phyloP scores from a whole-genome alignment of 1,140 invertebrate species.

The Drosophila lacertosa region DNA sequence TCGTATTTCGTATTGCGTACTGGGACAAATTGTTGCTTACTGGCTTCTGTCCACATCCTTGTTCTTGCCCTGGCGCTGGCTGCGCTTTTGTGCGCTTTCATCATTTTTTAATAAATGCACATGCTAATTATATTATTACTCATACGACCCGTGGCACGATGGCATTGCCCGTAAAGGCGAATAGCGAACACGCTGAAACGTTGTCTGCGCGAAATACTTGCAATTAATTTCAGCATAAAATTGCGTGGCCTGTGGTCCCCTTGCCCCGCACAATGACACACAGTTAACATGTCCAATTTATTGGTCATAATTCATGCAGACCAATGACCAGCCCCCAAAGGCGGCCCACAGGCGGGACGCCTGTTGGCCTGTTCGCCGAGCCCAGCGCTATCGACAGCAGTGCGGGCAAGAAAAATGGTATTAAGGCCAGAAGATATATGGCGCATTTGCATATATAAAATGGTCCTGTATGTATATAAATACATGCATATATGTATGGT shows the following conservation, averaged over 20 bases:
- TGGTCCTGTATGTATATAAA: not conserved
- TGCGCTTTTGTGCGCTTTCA: constrained; percentile 70
- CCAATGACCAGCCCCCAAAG: constrained; percentile 25
- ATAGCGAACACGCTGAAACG: constrained; percentile 9
- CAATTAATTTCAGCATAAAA: constrained; percentile 80
- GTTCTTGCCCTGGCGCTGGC: constrained; percentile 6
- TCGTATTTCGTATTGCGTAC: constrained; percentile 57
- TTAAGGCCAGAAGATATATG: constrained; percentile 76
- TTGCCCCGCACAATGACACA: constrained; percentile 58
- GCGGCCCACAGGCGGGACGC: constrained; percentile 14
- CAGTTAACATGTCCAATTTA: constrained; percentile 82
- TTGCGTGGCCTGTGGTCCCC: constrained; percentile 75
- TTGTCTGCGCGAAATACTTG: constrained; percentile 59
- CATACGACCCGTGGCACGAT: constrained; percentile 63
- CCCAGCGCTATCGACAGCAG: constrained; percentile 47
- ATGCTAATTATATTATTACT: constrained; percentile 82
- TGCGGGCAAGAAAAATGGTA: constrained; percentile 69
- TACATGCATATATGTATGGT: constrained; percentile 22
- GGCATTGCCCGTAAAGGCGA: not conserved
- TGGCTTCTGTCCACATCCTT: constrained; percentile 21
- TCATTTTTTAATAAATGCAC: constrained; percentile 80
- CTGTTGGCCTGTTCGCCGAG: no score
- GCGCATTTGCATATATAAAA: constrained; percentile 61
- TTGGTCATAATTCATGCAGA: constrained; percentile 76
- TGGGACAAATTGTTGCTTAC: constrained; percentile 38